A percentile compares a stretch with the other conserved stretches of the same genome.
Evolutionary conservation across 1,140 invertebrate species (phyloP).

Genomic region (Spodoptera frugiperda): DNA sequence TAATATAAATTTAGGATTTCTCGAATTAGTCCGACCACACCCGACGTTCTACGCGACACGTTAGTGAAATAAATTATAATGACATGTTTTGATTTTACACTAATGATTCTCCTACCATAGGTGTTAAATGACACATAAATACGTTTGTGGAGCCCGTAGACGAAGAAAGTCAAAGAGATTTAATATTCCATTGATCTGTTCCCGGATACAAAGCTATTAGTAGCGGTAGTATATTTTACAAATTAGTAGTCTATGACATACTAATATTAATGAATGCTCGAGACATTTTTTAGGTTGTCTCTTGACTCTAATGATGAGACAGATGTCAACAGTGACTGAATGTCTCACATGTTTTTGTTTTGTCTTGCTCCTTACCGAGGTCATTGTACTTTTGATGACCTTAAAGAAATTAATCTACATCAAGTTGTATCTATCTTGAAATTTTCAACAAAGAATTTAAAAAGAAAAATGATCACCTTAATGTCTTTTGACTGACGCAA

Average conservation of each 20-base stretch:
- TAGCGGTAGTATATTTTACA: conserved; percentile 78
- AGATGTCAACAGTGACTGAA: conserved; percentile 71
- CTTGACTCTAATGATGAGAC: conserved; percentile 71
- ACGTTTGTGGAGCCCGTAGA: conserved; percentile 61
- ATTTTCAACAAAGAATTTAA: background rate
- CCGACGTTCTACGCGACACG: conserved; percentile 36
- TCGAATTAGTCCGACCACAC: conserved; percentile 60
- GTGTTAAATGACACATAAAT: conserved; percentile 81
- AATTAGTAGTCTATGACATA: conserved; percentile 82
- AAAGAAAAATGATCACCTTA: background rate
- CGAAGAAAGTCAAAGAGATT: conserved; percentile 64
- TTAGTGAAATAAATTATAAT: conserved; percentile 58
- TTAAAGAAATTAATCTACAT: conserved; percentile 17
- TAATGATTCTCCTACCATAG: conserved; percentile 71
- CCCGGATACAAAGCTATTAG: conserved; percentile 79
- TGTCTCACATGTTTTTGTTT: conserved; percentile 64
- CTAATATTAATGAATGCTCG: conserved; percentile 77
- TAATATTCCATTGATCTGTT: conserved; percentile 75
- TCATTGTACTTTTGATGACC: conserved; percentile 50
- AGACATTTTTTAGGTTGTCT: conserved; percentile 66
- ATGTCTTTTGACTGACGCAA: background rate
- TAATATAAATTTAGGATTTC: conserved; percentile 49
- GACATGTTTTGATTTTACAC: conserved; percentile 68
- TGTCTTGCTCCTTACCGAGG: conserved; percentile 44
- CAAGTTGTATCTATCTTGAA: background rate